phyloP scores from a whole-genome alignment of 2,113 vertebrate genomes.

The Phocoena sinus region DNA sequence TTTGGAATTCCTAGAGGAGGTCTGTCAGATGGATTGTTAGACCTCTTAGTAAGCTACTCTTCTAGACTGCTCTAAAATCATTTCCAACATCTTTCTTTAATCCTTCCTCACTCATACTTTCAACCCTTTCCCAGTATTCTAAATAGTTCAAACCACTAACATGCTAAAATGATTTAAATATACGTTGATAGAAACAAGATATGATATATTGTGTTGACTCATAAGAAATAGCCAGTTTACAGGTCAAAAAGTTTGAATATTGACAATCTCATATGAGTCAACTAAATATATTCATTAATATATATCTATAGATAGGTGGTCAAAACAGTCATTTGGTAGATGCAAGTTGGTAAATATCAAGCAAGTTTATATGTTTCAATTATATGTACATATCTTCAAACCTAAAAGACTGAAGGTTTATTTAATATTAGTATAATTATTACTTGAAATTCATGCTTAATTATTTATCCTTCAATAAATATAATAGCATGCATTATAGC shows the following conservation, averaged over 20 bases:
- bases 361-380: neutral
- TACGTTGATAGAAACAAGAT: neutral
- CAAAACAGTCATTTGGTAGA: neutral
- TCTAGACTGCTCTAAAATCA: neutral
- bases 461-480: neutral
- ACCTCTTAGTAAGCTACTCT: neutral
- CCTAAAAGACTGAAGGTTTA: neutral
- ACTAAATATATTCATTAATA: neutral
- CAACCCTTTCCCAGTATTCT: neutral
- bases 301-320: neutral
- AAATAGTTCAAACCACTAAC: neutral
- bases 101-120: neutral
- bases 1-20: neutral
- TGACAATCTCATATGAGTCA: neutral
- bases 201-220: neutral
- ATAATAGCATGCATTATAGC: neutral
- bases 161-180: neutral
- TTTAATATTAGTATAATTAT: neutral
- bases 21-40: neutral
- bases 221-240: neutral
- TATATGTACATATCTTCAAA: neutral
- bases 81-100: neutral
- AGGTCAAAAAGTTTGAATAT: neutral
- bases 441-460: neutral
- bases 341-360: neutral